Evolutionary conservation across 2,888 invertebrate species (phyloP).

Genomic region (Lordiphosa andalusiaca): DNA sequence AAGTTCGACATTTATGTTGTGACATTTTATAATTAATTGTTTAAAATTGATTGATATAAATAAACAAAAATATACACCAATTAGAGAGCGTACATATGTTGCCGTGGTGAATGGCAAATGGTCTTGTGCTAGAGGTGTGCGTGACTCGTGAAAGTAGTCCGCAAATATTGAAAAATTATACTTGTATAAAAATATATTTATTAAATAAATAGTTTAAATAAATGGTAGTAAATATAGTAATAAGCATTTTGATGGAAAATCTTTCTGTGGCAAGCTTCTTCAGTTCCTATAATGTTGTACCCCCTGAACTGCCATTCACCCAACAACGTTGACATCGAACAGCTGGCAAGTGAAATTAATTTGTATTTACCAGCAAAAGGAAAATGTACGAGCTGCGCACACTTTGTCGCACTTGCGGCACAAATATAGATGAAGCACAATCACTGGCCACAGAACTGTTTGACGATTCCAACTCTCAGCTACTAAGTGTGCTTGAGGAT

Average conservation of each 20-base stretch:
- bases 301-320: slow-evolving; percentile 1
- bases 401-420: slow-evolving; percentile 56
- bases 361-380: neutral
- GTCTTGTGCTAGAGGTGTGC: too few relatives aligned
- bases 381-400: slow-evolving; percentile 29
- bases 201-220: too few relatives aligned
- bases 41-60: too few relatives aligned
- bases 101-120: too few relatives aligned
- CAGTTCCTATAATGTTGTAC: too few relatives aligned
- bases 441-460: slow-evolving; percentile 28
- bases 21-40: slow-evolving; percentile 19
- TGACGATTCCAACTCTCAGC: slow-evolving; percentile 29
- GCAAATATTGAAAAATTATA: too few relatives aligned
- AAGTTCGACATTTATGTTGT: slow-evolving; percentile 36
- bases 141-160: too few relatives aligned
- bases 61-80: neutral
- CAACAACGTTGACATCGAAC: neutral
- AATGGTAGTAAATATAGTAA: too few relatives aligned
- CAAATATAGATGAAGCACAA: slow-evolving; percentile 14
- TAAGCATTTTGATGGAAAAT: too few relatives aligned
- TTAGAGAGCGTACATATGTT: too few relatives aligned
- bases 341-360: slow-evolving; percentile 1
- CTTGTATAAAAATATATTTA: too few relatives aligned
- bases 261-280: too few relatives aligned
- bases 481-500: slow-evolving; percentile 47